Conservation (phyloP, 2,888 invertebrate species). For the Liposcelis brunnea region DNA sequence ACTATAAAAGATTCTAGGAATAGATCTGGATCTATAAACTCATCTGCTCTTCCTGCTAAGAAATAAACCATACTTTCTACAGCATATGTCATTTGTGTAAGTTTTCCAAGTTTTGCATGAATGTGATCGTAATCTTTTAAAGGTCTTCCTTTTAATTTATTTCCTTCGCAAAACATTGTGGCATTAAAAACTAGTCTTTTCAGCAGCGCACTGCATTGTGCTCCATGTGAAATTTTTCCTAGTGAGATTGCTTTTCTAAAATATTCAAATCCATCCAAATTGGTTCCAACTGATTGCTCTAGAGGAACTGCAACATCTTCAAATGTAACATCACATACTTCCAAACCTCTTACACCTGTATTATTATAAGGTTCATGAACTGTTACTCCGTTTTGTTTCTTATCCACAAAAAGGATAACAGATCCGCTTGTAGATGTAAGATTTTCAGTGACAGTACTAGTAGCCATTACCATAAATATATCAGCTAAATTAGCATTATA, state of each 20-base stretch:
- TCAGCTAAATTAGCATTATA: conserved; percentile 2
- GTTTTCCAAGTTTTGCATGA: neutral
- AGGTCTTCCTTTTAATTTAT: neutral
- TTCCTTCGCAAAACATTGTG: neutral
- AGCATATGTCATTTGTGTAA: neutral
- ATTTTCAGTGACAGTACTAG: neutral
- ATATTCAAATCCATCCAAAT: no score
- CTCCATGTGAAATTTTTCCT: neutral
- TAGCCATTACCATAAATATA: neutral
- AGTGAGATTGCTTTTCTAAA: no score
- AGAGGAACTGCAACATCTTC: no score
- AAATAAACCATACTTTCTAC: conserved; percentile 1
- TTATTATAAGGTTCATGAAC: neutral
- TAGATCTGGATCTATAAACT: neutral
- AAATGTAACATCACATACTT: neutral
- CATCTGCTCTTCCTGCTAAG: neutral
- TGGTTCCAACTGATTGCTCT: no score
- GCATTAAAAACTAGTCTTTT: neutral
- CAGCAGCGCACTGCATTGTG: neutral
- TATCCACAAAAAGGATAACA: neutral
- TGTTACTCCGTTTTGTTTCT: neutral
- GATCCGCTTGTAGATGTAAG: neutral
- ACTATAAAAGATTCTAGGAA: neutral
- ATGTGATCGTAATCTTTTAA: neutral
- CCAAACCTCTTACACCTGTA: neutral